Conservation (phyloP, 2,888 invertebrate species). For the Drosophila borealis region DNA sequence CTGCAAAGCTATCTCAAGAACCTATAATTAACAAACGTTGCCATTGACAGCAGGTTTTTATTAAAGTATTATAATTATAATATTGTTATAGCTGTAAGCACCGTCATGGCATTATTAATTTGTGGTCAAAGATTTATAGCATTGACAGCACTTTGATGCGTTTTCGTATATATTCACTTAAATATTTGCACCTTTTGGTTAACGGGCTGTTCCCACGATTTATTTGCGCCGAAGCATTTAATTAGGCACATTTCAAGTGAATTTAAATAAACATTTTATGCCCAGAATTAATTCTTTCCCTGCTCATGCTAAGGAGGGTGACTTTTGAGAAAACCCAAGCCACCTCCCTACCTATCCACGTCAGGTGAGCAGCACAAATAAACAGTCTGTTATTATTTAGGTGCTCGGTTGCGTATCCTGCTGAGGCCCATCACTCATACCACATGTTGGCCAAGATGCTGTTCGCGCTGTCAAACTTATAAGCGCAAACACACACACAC, state of each 20-base stretch:
- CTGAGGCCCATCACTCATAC: constrained; percentile 65
- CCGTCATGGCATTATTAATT: too few relatives aligned
- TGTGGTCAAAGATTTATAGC: background rate
- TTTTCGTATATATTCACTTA: too few relatives aligned
- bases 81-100: too few relatives aligned
- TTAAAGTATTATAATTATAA: too few relatives aligned
- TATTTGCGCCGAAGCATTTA: constrained; percentile 40
- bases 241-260: constrained; percentile 50
- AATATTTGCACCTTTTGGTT: background rate
- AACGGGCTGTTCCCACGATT: constrained; percentile 4
- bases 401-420: constrained; percentile 36
- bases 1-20: too few relatives aligned
- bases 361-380: constrained; percentile 36
- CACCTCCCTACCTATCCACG: background rate
- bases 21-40: too few relatives aligned
- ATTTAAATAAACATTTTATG: constrained; percentile 41
- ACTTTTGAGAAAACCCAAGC: too few relatives aligned
- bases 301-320: too few relatives aligned
- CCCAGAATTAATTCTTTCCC: background rate
- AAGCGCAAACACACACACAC: constrained; percentile 17
- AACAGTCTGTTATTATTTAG: constrained; percentile 55
- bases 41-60: too few relatives aligned
- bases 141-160: too few relatives aligned
- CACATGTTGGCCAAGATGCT: constrained; percentile 40
- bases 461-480: constrained; percentile 34